Percentiles rank a stretch among this genome's conserved stretches.
phyloP scores from a whole-genome alignment of 1,140 invertebrate species.

The Drosophila navojoa region DNA sequence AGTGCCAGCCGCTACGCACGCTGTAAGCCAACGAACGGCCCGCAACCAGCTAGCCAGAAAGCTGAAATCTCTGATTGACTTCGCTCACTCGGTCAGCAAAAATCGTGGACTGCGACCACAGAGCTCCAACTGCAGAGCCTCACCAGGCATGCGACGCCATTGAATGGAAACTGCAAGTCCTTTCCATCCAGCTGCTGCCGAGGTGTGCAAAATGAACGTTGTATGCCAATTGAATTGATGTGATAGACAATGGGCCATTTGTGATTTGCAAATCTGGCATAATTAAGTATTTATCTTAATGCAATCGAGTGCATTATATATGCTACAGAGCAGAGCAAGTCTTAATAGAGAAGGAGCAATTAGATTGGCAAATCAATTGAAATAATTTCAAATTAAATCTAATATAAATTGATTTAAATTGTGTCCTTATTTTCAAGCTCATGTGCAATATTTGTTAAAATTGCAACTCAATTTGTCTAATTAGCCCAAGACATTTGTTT shows the following conservation, averaged over 20 bases:
- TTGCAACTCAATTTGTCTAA: no score
- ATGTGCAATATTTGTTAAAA: no score
- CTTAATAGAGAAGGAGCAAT: no score
- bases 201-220: background rate
- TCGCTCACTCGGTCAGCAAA: slow-evolving; percentile 28
- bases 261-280: background rate
- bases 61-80: slow-evolving; percentile 37
- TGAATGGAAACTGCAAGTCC: slow-evolving; percentile 4
- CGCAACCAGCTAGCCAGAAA: background rate
- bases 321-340: no score
- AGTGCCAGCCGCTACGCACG: slow-evolving; percentile 46
- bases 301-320: background rate
- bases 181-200: background rate
- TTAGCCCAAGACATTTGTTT: no score
- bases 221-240: slow-evolving; percentile 3
- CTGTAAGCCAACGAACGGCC: slow-evolving; percentile 41
- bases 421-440: no score
- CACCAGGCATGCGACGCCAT: background rate
- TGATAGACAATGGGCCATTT: background rate
- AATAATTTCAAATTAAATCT: no score
- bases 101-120: slow-evolving; percentile 17
- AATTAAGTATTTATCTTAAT: background rate
- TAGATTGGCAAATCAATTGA: no score
- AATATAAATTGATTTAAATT: no score
- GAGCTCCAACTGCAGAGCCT: background rate